Evolutionary conservation across 2,113 vertebrate species (phyloP), one percentile per base, ranked within the genome.

Genomic region (Ciconia maguari): DNA sequence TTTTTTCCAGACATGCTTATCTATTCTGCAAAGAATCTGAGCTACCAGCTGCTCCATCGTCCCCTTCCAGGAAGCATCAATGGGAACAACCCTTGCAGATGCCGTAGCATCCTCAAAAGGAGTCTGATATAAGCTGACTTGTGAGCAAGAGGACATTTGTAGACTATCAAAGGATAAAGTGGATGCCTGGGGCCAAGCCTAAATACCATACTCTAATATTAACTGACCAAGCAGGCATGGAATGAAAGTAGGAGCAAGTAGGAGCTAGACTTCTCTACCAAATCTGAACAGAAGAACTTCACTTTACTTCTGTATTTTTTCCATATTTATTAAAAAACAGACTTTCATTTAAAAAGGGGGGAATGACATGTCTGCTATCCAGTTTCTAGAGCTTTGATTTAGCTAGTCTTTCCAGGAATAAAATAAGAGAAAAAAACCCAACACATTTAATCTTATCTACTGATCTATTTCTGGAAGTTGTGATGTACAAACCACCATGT

Each of bases 161-260:
- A 68, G 16, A 54, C 41, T n/a, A 6, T 4, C 71, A 71, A 25
- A 62, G 13, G 27, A 20, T 20, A 7, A 65, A 89, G 52, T 0
- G 3, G 46, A 36, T 44, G 8, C 30, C 26, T 42, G 19, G 11
- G 26, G 9, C 13, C 36, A 83, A 66, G 12, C 26, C n/a, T 65
- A 72, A 54, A 78, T 27, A 41, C 6, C 27, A 19, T 11, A 20
- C 3, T 17, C 0, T 0, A 29, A 21, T 8, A 13, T 20, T 24
- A 20, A 44, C 14, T 34, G 52, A 16, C 25, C 25, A 18, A 21
- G 11, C 21, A 77, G 32, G 24, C 11, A 46, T 7, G 32, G n/a
- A 30, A 61, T 13, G 11, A 62, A 8, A 0, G 1, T 1, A 48
- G 10, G 38, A 38, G 38, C 46, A 44, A 11, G 16, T 18, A 85